Conservation (phyloP, 2,113 vertebrate species). For the Nycticorax nycticorax region DNA sequence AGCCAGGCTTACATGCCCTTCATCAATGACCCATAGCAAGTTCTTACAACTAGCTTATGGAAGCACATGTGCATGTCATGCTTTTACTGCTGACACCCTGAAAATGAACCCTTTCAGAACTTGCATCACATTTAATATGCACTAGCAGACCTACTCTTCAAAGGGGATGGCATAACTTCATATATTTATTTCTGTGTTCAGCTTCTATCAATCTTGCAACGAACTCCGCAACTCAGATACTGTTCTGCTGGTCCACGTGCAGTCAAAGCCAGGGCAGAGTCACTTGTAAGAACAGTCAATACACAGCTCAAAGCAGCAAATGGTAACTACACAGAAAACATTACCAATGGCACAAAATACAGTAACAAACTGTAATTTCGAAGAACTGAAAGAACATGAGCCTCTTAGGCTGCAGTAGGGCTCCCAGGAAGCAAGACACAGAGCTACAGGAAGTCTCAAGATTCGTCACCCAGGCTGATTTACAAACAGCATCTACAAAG, state of each 20-base stretch:
- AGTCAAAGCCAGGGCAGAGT: neutral
- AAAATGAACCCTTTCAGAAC: neutral
- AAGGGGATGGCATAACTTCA: neutral
- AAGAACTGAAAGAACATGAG: neutral
- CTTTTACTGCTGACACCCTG: neutral
- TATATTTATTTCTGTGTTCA: neutral
- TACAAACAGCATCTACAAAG: neutral
- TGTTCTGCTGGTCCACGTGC: neutral
- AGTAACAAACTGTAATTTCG: neutral
- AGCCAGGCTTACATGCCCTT: neutral
- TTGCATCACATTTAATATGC: neutral
- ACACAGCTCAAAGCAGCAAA: neutral
- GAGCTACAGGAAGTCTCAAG: neutral
- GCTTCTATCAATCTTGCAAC: neutral
- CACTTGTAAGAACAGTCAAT: neutral
- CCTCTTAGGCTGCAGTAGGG: neutral
- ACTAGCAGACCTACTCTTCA: neutral
- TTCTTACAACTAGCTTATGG: neutral
- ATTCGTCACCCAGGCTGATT: fast-evolving
- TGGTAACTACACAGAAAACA: neutral
- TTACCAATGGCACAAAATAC: neutral
- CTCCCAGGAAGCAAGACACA: neutral
- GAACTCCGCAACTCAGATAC: neutral
- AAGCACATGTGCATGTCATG: neutral
- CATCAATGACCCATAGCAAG: neutral